These are phyloP conservation scores for Oscheius sp. DNA, from an alignment of 2,888 invertebrate genomes.

Conservation along the genomic window DNA sequence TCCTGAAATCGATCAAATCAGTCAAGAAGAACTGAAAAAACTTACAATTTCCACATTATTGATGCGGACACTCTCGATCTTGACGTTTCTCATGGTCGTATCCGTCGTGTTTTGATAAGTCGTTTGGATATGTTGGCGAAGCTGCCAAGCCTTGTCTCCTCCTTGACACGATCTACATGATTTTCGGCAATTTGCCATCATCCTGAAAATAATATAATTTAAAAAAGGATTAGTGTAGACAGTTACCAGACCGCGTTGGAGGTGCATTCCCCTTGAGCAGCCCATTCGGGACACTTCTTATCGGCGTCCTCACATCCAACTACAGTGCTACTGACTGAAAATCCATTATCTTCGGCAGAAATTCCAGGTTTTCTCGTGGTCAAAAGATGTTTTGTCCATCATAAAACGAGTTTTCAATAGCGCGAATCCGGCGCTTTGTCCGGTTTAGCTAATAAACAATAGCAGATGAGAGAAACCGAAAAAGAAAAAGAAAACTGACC, in stretches of 20 bases:
- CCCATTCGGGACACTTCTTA: slow-evolving; percentile 69
- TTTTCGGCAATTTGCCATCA: slow-evolving; percentile 71
- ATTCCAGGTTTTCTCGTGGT: background rate
- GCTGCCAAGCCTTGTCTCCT: slow-evolving; percentile 69
- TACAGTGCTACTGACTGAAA: background rate
- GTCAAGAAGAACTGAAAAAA: background rate
- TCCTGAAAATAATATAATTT: no score
- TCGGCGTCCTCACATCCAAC: slow-evolving; percentile 67
- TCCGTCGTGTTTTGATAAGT: slow-evolving; percentile 61
- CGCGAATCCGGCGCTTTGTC: background rate
- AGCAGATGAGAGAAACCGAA: slow-evolving; percentile 4
- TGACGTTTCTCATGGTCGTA: slow-evolving; percentile 51
- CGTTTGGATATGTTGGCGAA: slow-evolving; percentile 63
- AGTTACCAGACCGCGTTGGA: slow-evolving; percentile 69
- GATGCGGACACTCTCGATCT: slow-evolving; percentile 66
- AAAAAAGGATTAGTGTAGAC: background rate
- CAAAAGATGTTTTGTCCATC: slow-evolving; percentile 1
- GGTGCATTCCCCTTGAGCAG: slow-evolving; percentile 68
- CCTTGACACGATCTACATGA: slow-evolving; percentile 70
- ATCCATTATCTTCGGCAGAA: background rate
- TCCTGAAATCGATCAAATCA: slow-evolving; percentile 51
- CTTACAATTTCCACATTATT: slow-evolving; percentile 66
- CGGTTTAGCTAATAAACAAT: background rate
- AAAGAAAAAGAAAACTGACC: background rate
- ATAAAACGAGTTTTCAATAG: background rate